Conservation (phyloP, 2,888 invertebrate species). For the Chalcosyrphus nemorum region DNA sequence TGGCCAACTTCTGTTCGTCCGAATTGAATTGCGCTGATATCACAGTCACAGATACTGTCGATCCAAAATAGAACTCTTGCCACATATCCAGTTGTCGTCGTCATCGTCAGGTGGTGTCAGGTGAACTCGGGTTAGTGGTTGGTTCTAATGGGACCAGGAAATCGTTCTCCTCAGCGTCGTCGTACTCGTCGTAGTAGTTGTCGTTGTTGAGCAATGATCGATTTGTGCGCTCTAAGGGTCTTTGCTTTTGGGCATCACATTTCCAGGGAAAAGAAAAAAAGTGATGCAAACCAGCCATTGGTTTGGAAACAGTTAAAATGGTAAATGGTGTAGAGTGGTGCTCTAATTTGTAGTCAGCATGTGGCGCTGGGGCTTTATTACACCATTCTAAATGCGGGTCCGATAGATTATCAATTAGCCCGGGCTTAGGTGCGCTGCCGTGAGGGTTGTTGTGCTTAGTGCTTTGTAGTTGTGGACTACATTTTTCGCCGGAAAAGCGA, state of each 20-base stretch:
- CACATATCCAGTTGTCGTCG: constrained; percentile 23
- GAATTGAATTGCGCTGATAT: constrained; percentile 62
- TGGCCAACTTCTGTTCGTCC: constrained; percentile 63
- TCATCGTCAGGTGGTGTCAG: constrained; percentile 58
- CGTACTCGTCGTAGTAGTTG: too few species aligned
- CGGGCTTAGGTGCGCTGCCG: constrained; percentile 35
- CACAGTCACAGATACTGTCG: constrained; percentile 9
- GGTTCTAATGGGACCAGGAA: constrained; percentile 70
- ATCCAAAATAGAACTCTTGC: constrained; percentile 46
- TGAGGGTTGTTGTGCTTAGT: constrained; percentile 58
- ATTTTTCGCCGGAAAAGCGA: constrained; percentile 57
- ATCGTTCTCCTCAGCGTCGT: too few species aligned
- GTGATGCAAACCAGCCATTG: constrained; percentile 49
- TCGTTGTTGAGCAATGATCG: constrained; percentile 64
- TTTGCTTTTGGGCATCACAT: constrained; percentile 67
- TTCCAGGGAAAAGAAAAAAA: constrained; percentile 45
- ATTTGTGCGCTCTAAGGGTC: constrained; percentile 63
- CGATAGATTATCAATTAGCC: constrained; percentile 71
- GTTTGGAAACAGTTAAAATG: constrained; percentile 43
- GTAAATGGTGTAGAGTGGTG: constrained; percentile 55
- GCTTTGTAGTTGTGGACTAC: constrained; percentile 46
- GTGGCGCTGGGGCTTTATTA: constrained; percentile 69
- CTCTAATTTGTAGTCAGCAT: constrained; percentile 71
- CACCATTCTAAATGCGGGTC: constrained; percentile 68
- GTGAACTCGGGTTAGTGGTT: constrained; percentile 48